Evolutionary conservation across 1,140 invertebrate genomes (phyloP), one percentile per base, ranked within the genome.

Genomic region (Caenorhabditis latens): DNA sequence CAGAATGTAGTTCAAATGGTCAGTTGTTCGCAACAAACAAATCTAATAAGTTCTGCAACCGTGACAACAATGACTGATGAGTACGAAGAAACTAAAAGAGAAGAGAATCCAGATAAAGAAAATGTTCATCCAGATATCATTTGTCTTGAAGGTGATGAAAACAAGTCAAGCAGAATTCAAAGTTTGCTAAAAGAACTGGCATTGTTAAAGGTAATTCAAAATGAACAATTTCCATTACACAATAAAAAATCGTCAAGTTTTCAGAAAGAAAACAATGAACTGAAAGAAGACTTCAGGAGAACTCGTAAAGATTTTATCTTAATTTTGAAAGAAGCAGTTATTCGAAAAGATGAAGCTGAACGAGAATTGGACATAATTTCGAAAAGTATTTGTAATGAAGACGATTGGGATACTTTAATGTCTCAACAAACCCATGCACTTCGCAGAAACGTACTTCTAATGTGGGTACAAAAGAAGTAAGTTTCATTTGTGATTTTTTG

Each of bases 261-360:
- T 24, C 11, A 79, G 71, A 79, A 79, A 79, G 71, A 79, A 16
- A 79, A 79, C 0, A 8, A n/a, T 9, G 71, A 79, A 9, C 71
- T 53, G 24, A 79, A 79, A 24, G 71, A 79, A n/a, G 71, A 79
- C 5, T 79, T 79, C 14, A 46, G 71, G 2, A 13, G n/a, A 50
- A 79, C 71, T 79, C 71, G 71, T 24, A 79, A 79, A 24, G 71
- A 79, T 79, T 79, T 79, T 14, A 79, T 79, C 14, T 50, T 79
- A 14, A 79, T 79, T 50, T 46, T 79, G 14, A 79, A 79, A 50
- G 71, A 79, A 50, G 71, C 71, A 43, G 71, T 79, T 50, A 6
- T 79, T 0, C 71, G 71, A 4, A 79, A 79, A 50, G 71, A 79
- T 50, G 71, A 79, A 50, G 71, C 71, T 79, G 71, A 79, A 50